Percentiles rank a stretch among this genome's conserved stretches.
Conservation (phyloP, 1,140 invertebrate species). For the Hyles vespertilio region DNA sequence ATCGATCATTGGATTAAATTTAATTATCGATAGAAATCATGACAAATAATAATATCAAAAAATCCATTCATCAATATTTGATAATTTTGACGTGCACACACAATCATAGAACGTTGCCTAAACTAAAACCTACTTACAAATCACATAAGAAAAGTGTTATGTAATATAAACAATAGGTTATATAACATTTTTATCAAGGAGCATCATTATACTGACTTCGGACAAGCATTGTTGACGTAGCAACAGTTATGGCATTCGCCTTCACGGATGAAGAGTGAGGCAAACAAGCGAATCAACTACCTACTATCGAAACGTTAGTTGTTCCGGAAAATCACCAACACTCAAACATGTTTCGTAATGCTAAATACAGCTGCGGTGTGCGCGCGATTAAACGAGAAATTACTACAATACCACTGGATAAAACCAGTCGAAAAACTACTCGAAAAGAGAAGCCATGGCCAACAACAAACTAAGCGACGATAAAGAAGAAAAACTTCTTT, state of each 20-base stretch:
- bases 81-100: conserved; percentile 2
- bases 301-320: background rate
- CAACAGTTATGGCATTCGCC: conserved; percentile 6
- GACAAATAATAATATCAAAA: conserved; percentile 6
- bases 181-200: background rate
- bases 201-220: background rate
- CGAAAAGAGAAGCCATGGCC: too few relatives aligned
- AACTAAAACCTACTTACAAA: background rate
- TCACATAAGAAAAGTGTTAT: background rate
- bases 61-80: conserved; percentile 6
- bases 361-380: background rate
- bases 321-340: conserved; percentile 7
- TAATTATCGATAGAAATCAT: conserved; percentile 3
- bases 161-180: background rate
- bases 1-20: background rate
- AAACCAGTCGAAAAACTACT: too few relatives aligned
- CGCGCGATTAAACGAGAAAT: too few relatives aligned
- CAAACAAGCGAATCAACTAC: background rate
- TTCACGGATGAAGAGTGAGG: conserved; percentile 1
- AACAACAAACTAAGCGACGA: too few relatives aligned
- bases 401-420: too few relatives aligned
- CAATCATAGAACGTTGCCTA: conserved; percentile 1
- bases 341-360: conserved; percentile 1
- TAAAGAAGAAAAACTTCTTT: too few relatives aligned
- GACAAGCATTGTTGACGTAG: conserved; percentile 1